Conservation (phyloP, 2,888 invertebrate genomes). For the Coenonympha arcania region DNA sequence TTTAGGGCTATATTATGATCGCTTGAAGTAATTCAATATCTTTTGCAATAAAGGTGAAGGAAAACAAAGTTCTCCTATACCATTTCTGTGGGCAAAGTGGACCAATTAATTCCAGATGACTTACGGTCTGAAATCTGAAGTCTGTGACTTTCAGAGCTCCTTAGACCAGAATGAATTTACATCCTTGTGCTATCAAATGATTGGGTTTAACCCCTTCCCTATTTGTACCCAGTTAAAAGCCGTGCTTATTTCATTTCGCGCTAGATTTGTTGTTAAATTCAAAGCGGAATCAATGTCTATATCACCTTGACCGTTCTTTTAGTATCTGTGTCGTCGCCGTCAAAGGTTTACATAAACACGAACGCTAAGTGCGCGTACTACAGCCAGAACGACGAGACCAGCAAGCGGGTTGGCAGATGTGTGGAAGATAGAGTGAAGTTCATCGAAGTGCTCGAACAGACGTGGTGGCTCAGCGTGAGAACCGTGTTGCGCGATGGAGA, state of each 20-base stretch:
- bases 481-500: constrained; percentile 59
- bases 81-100: not conserved
- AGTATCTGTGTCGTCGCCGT: constrained; percentile 74
- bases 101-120: too few relatives aligned
- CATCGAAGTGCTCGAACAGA: constrained; percentile 53
- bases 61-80: too few relatives aligned
- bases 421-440: constrained; percentile 44
- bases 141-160: not conserved
- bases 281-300: constrained; percentile 21
- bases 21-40: too few relatives aligned
- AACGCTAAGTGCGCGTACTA: constrained; percentile 59
- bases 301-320: constrained; percentile 46
- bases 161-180: not conserved
- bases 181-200: not conserved
- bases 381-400: constrained; percentile 61
- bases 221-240: constrained; percentile 18
- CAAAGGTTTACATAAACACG: constrained; percentile 70
- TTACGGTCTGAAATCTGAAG: too few relatives aligned
- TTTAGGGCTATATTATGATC: too few relatives aligned
- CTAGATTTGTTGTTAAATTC: constrained; percentile 10
- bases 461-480: constrained; percentile 58
- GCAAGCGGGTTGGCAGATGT: constrained; percentile 30
- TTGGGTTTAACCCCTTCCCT: constrained; percentile 16
- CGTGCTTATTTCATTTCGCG: constrained; percentile 20
- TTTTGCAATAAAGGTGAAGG: too few relatives aligned